Evolutionary conservation across 2,113 vertebrate species (phyloP), one percentile per base, ranked within the genome.

Genomic region (Erpornis zantholeuca): DNA sequence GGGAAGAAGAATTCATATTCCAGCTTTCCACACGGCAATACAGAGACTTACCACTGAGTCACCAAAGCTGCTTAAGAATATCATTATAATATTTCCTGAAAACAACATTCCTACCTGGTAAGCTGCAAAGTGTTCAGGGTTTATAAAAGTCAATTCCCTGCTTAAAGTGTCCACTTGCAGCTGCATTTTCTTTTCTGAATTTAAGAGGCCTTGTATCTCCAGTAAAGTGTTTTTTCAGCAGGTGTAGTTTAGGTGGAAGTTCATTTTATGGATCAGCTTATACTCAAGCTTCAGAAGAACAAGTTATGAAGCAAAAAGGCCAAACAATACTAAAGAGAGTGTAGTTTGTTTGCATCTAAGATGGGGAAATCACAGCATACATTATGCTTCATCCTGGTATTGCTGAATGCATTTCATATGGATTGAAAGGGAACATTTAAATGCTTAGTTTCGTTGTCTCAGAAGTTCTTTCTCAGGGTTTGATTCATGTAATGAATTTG

Each of bases 31-130:
- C 90, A 38, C 2, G 0, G 64, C 33, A 52, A 8, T 27, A 24
- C 12, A 25, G 87, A 85, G 88, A 35, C 59, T 94, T 94, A 73
- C 33, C 94, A 60, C 69, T 96, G 95, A 94, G 82, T 95, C 90
- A 91, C 68, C 42, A 42, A 82, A 79, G 71, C 88, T 75, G 59
- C 85, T 72, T 88, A 47, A 68, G 87, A 71, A 72, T 52, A 63
- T 69, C 28, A 19, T 90, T 92, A 50, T 44, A 75, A 33, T 90
- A 42, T 53, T 95, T 66, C 65, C 72, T 75, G 80, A 52, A 86
- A 94, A 86, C 76, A 82, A 6, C 25, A 27, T 40, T 86, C 63
- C 50, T 56, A 22, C 66, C 77, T 82, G 79, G 45, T 40, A 69
- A 93, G 56, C 56, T 75, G 71, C 7, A 15, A 65, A 80, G 47